Base-by-base conservation (phyloP, 2,888 invertebrate genomes). In the Plagodis pulveraria region DNA sequence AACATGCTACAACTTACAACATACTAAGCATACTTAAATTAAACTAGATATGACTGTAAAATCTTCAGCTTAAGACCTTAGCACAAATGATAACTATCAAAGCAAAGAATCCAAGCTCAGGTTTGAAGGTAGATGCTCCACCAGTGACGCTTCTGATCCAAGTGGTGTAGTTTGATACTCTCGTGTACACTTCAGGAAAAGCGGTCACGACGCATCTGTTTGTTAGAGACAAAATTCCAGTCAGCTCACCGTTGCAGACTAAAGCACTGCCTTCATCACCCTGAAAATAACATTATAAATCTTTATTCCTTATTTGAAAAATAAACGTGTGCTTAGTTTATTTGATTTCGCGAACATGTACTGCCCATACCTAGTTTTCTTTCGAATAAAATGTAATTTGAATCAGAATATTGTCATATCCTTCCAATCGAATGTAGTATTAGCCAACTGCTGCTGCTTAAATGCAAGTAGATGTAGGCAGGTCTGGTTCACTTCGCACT, bases 171-270 rank as follows among this genome's bases (percentile, higher is more conserved):
- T 82, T 79, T 2, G 80, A 75, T 0, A 86, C 76, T 35, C 82
- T 73, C 4, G 82, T 79, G 63, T 85, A 86, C 1, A 86, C 56
- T 61, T 87, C 86, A 10, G 86, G 87, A 41, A 50, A 72, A 0
- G 77, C 64, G 0, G 71, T 67, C 2, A 48, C 7, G 0, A 38
- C 6, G 57, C 84, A 84, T 0, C 50, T 42, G 54, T 77, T 78
- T 0, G 70, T 73, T 2, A 71, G 32, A 36, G 80, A 75, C 0
- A 85, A 64, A 6, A 87, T 58, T 0, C 86, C 86, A 0, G 83
- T 77, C 10, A 86, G 67, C 6, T 71, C 73, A 6, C 76, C 76
- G 6, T 65, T 69, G 63, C 86, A 87, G 4, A 81, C 70, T 5
- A 86, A 64, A 2, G 79, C 67, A 32, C 81, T 80, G 6, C 85